These are phyloP conservation scores for Adelognathus sp. DNA, from an alignment of 2,888 invertebrate species.

Conservation along the genomic window DNA sequence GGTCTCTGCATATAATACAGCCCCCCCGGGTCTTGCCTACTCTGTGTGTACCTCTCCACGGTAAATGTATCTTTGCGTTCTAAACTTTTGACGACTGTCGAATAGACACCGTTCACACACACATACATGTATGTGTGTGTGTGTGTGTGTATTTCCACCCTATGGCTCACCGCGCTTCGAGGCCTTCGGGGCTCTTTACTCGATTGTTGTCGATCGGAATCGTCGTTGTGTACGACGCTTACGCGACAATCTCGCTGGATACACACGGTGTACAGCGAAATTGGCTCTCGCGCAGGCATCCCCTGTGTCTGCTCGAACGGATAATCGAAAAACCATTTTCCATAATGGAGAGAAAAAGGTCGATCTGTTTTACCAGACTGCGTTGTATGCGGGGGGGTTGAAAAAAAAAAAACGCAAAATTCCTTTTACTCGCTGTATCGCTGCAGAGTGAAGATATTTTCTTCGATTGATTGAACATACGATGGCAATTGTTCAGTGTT, in stretches of 20 bases:
- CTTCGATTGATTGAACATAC: too few species aligned
- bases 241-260: neutral
- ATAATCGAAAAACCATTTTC: neutral
- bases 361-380: too few species aligned
- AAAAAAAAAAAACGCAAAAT: too few species aligned
- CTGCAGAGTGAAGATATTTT: too few species aligned
- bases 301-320: neutral
- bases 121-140: neutral
- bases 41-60: neutral
- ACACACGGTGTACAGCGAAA: neutral
- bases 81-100: slow-evolving; percentile 10
- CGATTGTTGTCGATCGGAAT: slow-evolving; percentile 7
- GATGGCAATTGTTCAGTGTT: too few species aligned
- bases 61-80: slow-evolving; percentile 7
- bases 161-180: neutral
- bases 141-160: neutral
- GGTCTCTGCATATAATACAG: too few species aligned
- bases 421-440: too few species aligned
- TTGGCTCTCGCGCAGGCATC: neutral
- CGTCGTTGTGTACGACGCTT: neutral
- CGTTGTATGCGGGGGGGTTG: too few species aligned
- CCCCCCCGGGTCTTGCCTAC: neutral
- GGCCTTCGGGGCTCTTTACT: neutral
- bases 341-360: neutral
- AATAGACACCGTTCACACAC: neutral